Evolutionary conservation across 2,113 vertebrate genomes (phyloP), one percentile per base, ranked within the genome.

Genomic region (Passer montanus): DNA sequence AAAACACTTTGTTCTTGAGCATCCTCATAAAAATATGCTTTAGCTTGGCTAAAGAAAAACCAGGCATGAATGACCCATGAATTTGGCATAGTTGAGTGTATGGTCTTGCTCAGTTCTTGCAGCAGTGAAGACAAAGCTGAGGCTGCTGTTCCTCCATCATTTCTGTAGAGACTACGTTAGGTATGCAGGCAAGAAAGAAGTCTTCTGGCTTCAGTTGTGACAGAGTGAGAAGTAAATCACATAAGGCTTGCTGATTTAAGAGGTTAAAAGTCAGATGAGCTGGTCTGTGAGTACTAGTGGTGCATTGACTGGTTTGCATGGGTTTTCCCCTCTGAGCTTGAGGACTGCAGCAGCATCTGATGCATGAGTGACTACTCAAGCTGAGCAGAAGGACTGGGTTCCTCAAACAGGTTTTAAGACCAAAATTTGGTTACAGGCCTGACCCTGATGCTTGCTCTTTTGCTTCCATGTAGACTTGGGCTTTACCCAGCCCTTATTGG

Each of bases 1-100:
- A 91, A 95, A 95, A 74, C 10, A 24, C 55, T 91, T 90, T 86
- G 75, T 88, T 93, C 75, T 76, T 73, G 63, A 95, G 84, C 94
- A 89, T 94, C 89, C 63, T 82, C 47, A 35, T 79, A 77, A 87
- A 94, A 93, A 72, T n/a, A 28, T 64, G 44, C 49, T 75, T 31
- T 60, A 22, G 43, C 1, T 7, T 28, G 47, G 22, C 90, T 90
- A 15, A 56, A 75, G 69, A 35, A 82, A 70, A 79, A 24, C 6
- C 31, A 68, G 66, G 24, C 46, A 1, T 2, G 41, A 89, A 59
- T 43, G 77, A 66, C 62, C 55, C 4, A 1, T 84, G 68, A 78
- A 20, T 46, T 84, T 72, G 55, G 7, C 0, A 3, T 76, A 23
- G 41, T 23, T 46, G 47, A 63, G 30, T 3, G 1, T 27, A 8